These are phyloP conservation scores for Pogonognathellus flavescens DNA, from an alignment of 1,140 invertebrate genomes.

Conservation along the genomic window DNA sequence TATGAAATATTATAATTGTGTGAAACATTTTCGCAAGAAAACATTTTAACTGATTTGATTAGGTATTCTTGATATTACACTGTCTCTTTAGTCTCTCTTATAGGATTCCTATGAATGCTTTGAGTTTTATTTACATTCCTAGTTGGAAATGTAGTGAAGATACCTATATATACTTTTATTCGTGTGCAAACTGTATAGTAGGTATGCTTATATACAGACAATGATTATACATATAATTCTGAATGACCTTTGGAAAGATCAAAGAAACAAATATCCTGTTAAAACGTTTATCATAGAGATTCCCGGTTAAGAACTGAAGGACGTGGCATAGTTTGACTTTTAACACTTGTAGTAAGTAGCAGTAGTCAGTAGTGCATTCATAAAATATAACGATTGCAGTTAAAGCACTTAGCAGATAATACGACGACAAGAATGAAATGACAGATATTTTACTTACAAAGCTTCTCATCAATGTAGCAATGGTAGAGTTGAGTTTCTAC, in stretches of 20 bases:
- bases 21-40: no score
- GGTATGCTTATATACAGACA: neutral
- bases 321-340: slow-evolving; percentile 19
- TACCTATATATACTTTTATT: no score
- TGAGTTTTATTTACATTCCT: no score
- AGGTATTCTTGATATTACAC: no score
- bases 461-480: neutral
- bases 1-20: no score
- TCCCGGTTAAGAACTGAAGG: neutral
- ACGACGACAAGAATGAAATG: slow-evolving; percentile 17
- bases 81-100: no score
- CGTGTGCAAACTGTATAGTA: no score
- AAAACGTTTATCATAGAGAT: neutral
- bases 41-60: no score
- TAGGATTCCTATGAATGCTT: no score
- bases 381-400: slow-evolving; percentile 36
- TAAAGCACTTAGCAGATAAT: slow-evolving; percentile 40
- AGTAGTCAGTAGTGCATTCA: slow-evolving; percentile 1
- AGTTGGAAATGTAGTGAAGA: no score
- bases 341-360: neutral
- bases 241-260: neutral
- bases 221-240: neutral
- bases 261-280: neutral
- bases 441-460: slow-evolving; percentile 9
- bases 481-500: neutral